A percentile compares a stretch with the other conserved stretches of the same genome.
phyloP scores from a whole-genome alignment of 2,888 invertebrate species.

The Drosophila pseudotakahashii region DNA sequence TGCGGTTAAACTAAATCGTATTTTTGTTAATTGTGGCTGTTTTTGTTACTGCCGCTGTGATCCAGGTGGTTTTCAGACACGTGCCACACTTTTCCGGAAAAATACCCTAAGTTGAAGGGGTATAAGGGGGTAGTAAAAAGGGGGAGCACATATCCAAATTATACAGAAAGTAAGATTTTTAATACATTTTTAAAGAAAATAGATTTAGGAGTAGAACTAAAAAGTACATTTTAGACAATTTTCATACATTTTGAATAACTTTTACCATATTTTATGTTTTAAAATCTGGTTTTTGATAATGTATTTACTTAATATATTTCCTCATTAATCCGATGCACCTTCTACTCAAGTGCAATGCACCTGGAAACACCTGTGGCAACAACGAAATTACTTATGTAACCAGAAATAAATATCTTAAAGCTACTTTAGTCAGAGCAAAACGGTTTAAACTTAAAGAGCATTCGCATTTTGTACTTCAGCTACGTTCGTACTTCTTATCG shows the following conservation, averaged over 20 bases:
- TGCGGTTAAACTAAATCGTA: conserved; percentile 44
- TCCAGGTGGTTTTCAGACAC: conserved; percentile 24
- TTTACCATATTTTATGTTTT: not conserved
- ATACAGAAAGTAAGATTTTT: no score
- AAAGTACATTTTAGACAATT: no score
- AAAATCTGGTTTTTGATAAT: not conserved
- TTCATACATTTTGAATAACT: no score
- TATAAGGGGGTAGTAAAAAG: not conserved
- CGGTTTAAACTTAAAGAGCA: conserved; percentile 21
- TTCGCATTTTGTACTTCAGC: conserved; percentile 18
- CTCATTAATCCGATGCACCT: conserved; percentile 4
- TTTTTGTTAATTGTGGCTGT: conserved; percentile 29
- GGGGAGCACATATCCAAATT: no score
- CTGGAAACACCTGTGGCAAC: conserved; percentile 35
- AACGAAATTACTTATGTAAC: conserved; percentile 7
- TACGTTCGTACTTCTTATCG: not conserved
- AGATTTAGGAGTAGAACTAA: no score
- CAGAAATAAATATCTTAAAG: conserved; percentile 3
- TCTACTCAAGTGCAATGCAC: conserved; percentile 30
- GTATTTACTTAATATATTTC: conserved; percentile 4
- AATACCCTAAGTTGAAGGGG: conserved; percentile 16
- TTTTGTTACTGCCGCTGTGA: conserved; percentile 17
- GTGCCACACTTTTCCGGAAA: conserved; percentile 15
- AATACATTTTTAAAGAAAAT: no score
- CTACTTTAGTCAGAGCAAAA: not conserved